Conservation (phyloP, 2,888 invertebrate species). For the Cerastis rubricosa region DNA sequence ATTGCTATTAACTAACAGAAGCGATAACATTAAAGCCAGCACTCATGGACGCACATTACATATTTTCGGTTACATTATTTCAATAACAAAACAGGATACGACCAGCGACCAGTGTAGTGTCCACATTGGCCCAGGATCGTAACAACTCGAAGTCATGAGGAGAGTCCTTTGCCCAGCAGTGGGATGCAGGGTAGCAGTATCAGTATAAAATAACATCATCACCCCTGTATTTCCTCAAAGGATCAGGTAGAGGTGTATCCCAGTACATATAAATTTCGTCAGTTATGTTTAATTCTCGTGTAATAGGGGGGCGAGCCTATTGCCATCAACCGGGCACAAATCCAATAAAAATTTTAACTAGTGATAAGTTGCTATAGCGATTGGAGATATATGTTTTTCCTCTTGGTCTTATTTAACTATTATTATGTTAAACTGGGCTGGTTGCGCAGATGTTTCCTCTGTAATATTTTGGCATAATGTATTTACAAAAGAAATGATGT, state of each 20-base stretch:
- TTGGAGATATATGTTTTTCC: neutral
- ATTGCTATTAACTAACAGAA: conserved; percentile 68
- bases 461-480: neutral
- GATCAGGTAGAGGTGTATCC: neutral
- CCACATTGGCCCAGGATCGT: too few species aligned
- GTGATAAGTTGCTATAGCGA: conserved; percentile 5
- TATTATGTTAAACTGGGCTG: neutral
- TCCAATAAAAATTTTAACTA: conserved; percentile 6
- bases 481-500: neutral
- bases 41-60: conserved; percentile 50
- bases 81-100: too few species aligned
- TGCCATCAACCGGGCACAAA: neutral
- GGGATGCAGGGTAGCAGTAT: too few species aligned
- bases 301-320: neutral
- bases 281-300: neutral
- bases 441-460: neutral
- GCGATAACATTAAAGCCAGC: conserved; percentile 64
- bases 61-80: neutral
- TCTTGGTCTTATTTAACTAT: neutral
- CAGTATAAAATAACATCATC: neutral
- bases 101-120: too few species aligned
- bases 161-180: too few species aligned
- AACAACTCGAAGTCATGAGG: too few species aligned
- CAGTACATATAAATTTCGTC: neutral
- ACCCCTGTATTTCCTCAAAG: neutral